These are phyloP conservation scores for Falcunculus frontatus DNA, from an alignment of 2,113 vertebrate species.

Conservation along the genomic window DNA sequence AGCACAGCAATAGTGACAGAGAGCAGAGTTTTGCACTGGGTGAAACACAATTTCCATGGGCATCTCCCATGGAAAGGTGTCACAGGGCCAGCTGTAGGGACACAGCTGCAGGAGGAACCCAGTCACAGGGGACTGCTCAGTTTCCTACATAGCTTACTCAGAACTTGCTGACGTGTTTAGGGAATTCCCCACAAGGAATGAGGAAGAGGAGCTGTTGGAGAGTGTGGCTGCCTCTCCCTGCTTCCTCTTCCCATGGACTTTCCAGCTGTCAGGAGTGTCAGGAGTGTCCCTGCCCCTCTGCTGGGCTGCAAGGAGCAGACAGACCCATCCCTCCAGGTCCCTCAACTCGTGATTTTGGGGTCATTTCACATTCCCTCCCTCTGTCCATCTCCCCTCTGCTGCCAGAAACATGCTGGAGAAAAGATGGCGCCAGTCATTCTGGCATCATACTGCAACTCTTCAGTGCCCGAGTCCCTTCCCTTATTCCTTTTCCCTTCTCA, in stretches of 20 bases:
- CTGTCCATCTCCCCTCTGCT: neutral
- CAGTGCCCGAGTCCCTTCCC: neutral
- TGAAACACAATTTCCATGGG: neutral
- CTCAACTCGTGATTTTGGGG: rapidly evolving
- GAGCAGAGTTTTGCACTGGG: neutral
- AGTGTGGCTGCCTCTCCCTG: rapidly evolving
- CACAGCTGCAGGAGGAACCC: neutral
- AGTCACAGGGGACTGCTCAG: neutral
- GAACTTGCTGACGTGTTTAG: rapidly evolving
- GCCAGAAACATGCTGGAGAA: neutral
- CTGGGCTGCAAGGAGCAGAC: neutral
- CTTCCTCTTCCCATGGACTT: rapidly evolving
- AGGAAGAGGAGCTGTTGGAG: neutral
- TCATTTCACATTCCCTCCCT: neutral
- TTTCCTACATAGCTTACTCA: neutral
- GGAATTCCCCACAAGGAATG: neutral
- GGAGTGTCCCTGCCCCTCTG: neutral
- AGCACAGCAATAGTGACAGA: neutral
- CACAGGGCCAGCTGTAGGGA: neutral
- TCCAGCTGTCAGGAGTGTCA: neutral
- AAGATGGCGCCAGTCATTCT: neutral
- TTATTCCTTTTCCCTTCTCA: neutral
- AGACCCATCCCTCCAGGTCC: neutral
- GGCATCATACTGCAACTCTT: neutral
- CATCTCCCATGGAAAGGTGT: rapidly evolving